phyloP scores from a whole-genome alignment of 2,113 vertebrate genomes.

The Atherinomorus stipes region DNA sequence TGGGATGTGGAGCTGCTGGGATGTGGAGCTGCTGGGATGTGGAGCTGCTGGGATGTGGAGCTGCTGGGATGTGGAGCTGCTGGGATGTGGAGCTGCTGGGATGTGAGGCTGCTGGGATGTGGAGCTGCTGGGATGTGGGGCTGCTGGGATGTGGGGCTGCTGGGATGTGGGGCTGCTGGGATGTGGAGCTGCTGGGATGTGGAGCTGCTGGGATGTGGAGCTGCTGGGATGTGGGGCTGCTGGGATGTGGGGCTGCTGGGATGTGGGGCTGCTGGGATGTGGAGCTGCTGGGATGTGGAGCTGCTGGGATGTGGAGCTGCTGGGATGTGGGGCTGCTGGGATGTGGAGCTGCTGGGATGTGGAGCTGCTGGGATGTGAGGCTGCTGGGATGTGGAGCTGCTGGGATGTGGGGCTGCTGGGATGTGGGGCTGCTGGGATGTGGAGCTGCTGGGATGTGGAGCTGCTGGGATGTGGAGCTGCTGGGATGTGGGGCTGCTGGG shows the following conservation, averaged over 20 bases:
- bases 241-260: constrained; percentile 53
- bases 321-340: constrained; percentile 53
- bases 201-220: constrained; percentile 49
- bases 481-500: constrained; percentile 53
- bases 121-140: constrained; percentile 49
- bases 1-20: constrained; percentile 54
- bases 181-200: constrained; percentile 47
- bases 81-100: constrained; percentile 51
- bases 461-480: constrained; percentile 42
- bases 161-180: constrained; percentile 51
- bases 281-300: constrained; percentile 49
- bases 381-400: constrained; percentile 42
- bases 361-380: no score
- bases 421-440: no score
- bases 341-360: constrained; percentile 51
- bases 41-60: constrained; percentile 40
- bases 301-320: constrained; percentile 42
- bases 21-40: constrained; percentile 51
- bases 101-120: no score
- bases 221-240: constrained; percentile 42
- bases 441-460: constrained; percentile 49
- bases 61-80: constrained; percentile 51
- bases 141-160: no score
- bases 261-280: no score
- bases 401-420: constrained; percentile 53